Base-by-base conservation (phyloP, 1,140 invertebrate species). In the Drosophila miranda region DNA sequence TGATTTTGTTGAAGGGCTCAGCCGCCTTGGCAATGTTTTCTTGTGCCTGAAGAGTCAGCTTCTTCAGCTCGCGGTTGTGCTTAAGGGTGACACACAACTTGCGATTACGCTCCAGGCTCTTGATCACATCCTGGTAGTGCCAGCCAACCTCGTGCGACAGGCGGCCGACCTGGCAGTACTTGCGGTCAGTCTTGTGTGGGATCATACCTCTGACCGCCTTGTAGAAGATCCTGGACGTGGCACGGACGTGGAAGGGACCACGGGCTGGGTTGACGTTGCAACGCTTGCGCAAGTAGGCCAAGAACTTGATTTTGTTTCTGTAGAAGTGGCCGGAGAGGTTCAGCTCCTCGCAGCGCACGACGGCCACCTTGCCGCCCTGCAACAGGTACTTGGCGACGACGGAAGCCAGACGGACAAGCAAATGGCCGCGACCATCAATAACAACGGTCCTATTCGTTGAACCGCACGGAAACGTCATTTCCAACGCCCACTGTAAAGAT, bases 311-410 rank as follows among this genome's bases (percentile, higher is more conserved):
- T 91, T 97, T 97, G 91, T 96, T 97, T 90, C 97, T 98, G 94
- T 98, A 99, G 92, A 99, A 99, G 92, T 98, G 99, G 81, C 99
- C 99, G 73, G 98, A 99, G 83, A 99, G 98, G 92, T 99, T 99
- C 71, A 99, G 95, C 78, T 98, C 97, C 93, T 99, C 99, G 92
- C 97, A 97, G 91, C 98, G 94, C 57, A 99, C 95, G 80, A 97
- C 95, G 68, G 96, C 94, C 58, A 97, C 94, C 93, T 93, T 95
- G 91, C 96, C 96, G 90, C 98, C 97, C 92, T 97, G 94, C 53
- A 99, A 92, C 64, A 98, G 93, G 52, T 97, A 95, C 93, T 99
- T 99, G 59, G 99, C 97, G 62, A 98, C 96, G 71, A 98, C 94
- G 58, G 98, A 95, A 55, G 98, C 96, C 90, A 99, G 93, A 67